Conservation (phyloP, 2,113 vertebrate species). For the Xiphias gladius region DNA sequence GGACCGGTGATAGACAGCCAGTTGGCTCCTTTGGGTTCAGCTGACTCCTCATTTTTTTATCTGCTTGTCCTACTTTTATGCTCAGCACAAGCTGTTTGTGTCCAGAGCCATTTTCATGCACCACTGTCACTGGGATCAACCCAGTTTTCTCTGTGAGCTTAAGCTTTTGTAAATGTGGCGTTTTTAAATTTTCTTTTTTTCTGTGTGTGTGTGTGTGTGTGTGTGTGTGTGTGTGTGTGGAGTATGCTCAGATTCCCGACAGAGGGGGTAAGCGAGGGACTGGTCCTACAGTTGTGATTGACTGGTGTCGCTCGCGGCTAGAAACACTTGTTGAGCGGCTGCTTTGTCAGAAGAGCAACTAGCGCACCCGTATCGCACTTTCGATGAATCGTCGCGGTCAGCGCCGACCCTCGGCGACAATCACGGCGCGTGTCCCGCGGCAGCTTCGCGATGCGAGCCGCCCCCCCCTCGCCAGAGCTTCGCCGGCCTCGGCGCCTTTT, state of each 20-base stretch:
- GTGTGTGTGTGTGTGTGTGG: no score
- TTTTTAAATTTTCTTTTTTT: background rate
- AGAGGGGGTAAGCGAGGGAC: no score
- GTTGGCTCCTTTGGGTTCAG: constrained; percentile 38
- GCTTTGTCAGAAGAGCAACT: no score
- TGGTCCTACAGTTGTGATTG: background rate
- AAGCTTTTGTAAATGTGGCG: background rate
- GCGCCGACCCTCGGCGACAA: no score
- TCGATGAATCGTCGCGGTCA: background rate
- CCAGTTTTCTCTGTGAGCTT: background rate
- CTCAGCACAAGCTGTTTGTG: constrained; percentile 33
- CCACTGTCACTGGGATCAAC: background rate
- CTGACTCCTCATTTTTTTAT: constrained; percentile 51
- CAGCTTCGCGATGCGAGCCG: no score
- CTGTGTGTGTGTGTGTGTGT: no score
- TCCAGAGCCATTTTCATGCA: constrained; percentile 3
- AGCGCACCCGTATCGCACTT: no score
- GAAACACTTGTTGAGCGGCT: background rate
- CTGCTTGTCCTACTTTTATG: constrained; percentile 29
- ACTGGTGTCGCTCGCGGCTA: no score
- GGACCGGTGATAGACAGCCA: constrained; percentile 42
- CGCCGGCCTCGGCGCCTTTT: no score
- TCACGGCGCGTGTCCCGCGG: no score
- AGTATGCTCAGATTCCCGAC: no score
- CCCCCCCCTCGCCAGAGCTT: no score